Conservation (phyloP, 2,113 vertebrate species). For the Amblyopsis rosae region DNA sequence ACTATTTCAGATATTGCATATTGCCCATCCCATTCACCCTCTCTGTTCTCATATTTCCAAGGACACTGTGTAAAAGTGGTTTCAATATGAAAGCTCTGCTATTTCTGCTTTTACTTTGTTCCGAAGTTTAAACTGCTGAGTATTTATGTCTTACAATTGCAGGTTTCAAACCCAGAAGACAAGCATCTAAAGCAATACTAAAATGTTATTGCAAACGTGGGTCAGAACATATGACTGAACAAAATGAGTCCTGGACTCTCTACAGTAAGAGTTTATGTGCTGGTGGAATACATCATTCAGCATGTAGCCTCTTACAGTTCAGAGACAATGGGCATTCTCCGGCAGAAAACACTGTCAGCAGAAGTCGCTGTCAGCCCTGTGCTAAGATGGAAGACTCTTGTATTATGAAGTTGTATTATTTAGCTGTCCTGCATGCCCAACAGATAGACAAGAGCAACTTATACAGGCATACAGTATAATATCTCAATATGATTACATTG, state of each 20-base stretch:
- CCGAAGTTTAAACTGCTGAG: background rate
- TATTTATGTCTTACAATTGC: background rate
- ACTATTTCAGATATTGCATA: no score
- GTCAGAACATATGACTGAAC: background rate
- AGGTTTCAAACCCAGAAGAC: background rate
- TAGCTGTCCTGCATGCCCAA: no score
- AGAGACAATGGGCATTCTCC: conserved; percentile 8
- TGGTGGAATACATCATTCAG: conserved; percentile 7
- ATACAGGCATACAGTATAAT: background rate
- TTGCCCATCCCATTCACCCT: background rate
- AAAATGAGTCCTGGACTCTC: conserved; percentile 4
- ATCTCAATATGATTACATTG: background rate
- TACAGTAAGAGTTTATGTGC: conserved; percentile 36
- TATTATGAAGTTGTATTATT: background rate
- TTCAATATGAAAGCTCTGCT: no score
- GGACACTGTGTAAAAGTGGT: background rate
- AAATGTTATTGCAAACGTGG: background rate
- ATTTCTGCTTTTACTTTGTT: no score
- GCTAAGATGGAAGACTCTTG: background rate
- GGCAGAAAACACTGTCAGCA: background rate
- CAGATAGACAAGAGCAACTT: no score
- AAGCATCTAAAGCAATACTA: background rate
- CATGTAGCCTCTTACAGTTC: conserved; percentile 20
- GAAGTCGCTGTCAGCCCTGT: background rate
- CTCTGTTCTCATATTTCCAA: background rate